A percentile compares a stretch with the other conserved stretches of the same genome.
Evolutionary conservation across 2,113 vertebrate species (phyloP).

Genomic region (Heterochromis multidens): DNA sequence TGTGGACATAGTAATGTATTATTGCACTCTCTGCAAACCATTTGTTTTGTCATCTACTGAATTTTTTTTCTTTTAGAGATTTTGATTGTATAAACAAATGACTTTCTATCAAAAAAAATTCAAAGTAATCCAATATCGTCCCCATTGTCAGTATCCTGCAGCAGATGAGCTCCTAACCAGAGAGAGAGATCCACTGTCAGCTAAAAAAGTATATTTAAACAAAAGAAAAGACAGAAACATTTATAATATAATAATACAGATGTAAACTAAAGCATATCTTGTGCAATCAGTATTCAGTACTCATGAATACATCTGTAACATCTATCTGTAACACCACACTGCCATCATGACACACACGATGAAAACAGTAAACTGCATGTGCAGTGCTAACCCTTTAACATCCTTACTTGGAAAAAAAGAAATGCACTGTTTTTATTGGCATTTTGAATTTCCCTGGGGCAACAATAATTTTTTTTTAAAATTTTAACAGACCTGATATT

Average conservation of each 20-base stretch:
- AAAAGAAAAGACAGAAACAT: neutral
- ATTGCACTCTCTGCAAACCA: neutral
- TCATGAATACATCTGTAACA: neutral
- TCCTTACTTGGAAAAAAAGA: too few relatives aligned
- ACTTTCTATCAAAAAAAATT: neutral
- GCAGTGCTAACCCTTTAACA: too few relatives aligned
- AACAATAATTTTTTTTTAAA: neutral
- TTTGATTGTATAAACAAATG: neutral
- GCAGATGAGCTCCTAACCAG: neutral
- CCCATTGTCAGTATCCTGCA: neutral
- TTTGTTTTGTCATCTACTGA: rapidly evolving
- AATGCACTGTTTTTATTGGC: too few relatives aligned
- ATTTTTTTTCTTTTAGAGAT: neutral
- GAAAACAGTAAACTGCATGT: too few relatives aligned
- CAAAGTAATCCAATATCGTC: neutral
- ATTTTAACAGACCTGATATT: neutral
- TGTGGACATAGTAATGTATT: neutral
- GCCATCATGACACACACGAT: too few relatives aligned
- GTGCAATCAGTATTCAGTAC: neutral
- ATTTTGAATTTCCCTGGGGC: too few relatives aligned
- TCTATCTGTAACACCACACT: too few relatives aligned
- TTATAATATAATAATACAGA: neutral
- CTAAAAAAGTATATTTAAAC: neutral
- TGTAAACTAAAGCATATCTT: neutral
- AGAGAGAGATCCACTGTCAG: neutral